Evolutionary conservation across 92 coral and sea anemone genomes (phyloP).

Genomic region (Palythoa grandiflora): DNA sequence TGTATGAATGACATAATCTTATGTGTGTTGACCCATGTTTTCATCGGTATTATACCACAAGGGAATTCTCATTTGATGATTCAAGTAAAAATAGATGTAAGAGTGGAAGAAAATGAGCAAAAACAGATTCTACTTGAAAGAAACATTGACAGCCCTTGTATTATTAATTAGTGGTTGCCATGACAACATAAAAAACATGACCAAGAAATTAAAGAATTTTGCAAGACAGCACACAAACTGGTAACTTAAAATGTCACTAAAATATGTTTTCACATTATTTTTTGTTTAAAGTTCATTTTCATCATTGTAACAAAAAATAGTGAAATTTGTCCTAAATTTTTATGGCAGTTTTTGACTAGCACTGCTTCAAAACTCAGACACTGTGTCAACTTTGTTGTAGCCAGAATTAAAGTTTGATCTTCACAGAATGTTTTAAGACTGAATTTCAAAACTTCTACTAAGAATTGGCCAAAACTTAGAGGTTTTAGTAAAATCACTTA

Average conservation of each 20-base stretch:
- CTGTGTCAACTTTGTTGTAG: not conserved
- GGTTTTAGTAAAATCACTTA: constrained; percentile 21
- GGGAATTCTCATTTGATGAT: no score
- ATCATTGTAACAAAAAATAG: not conserved
- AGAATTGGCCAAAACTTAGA: not conserved
- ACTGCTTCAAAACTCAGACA: no score
- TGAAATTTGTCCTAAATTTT: no score
- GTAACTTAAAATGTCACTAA: constrained; percentile 6
- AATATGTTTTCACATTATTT: constrained; percentile 19
- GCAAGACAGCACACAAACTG: not conserved
- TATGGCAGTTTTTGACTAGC: no score
- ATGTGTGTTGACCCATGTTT: no score
- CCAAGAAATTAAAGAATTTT: not conserved
- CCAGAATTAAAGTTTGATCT: constrained; percentile 6
- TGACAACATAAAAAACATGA: constrained; percentile 22
- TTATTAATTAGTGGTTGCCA: constrained; percentile 13
- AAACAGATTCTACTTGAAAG: constrained; percentile 11
- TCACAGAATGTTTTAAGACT: constrained; percentile 20
- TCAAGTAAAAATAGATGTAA: constrained; percentile 16
- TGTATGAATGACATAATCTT: no score
- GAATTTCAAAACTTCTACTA: constrained; percentile 18
- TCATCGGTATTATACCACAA: no score
- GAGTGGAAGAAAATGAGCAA: constrained; percentile 49
- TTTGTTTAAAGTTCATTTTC: not conserved
- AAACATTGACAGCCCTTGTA: not conserved